These are phyloP conservation scores for Acromyrmex heyeri DNA, from an alignment of 1,140 invertebrate genomes.

Conservation along the genomic window DNA sequence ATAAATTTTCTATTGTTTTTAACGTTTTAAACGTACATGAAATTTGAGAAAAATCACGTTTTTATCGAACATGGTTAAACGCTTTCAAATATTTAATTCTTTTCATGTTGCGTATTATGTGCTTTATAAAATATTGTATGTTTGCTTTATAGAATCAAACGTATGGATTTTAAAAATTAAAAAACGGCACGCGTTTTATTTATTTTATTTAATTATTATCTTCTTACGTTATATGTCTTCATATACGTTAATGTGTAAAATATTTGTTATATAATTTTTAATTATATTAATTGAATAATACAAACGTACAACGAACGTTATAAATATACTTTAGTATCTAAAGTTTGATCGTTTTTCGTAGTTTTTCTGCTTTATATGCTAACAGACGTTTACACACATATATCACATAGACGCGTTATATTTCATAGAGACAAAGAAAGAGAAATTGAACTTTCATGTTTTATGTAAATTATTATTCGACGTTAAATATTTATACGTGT, in stretches of 20 bases:
- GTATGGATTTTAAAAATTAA: background rate
- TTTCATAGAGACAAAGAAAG: background rate
- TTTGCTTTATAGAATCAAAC: background rate
- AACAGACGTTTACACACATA: background rate
- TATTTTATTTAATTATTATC: background rate
- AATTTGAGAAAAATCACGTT: background rate
- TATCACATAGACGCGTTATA: background rate
- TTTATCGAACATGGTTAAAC: slow-evolving; percentile 9
- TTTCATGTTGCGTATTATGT: background rate
- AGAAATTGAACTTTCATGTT: background rate
- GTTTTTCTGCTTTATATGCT: background rate
- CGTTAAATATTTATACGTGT: background rate
- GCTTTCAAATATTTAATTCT: slow-evolving; percentile 7
- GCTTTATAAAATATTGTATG: background rate
- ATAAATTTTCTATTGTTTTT: background rate
- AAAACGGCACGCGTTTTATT: background rate
- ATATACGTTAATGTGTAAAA: background rate
- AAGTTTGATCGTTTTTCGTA: background rate
- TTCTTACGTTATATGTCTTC: background rate
- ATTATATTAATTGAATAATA: background rate
- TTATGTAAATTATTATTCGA: slow-evolving; percentile 18
- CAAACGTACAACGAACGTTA: background rate
- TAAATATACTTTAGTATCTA: background rate
- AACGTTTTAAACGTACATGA: background rate
- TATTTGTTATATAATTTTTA: background rate